These are phyloP conservation scores for Chlorospingus semifuscus DNA, from an alignment of 2,797 vertebrate species.

Conservation along the genomic window DNA sequence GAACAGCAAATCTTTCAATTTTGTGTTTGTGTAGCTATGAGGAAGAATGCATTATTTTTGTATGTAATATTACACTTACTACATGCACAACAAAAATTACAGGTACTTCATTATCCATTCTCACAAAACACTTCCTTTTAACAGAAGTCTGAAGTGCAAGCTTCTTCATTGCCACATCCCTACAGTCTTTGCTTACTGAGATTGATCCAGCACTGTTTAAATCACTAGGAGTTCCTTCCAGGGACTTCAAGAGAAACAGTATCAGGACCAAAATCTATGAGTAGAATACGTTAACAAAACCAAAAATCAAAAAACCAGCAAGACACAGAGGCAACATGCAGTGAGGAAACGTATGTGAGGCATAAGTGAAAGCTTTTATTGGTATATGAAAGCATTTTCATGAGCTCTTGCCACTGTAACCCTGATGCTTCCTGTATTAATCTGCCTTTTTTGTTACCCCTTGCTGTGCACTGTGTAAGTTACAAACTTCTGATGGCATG, in stretches of 20 bases:
- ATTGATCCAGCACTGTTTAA: background rate
- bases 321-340: slow-evolving; percentile 39
- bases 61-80: background rate
- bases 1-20: background rate
- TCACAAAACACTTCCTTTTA: background rate
- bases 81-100: background rate
- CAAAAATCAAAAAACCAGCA: slow-evolving; percentile 64
- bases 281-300: background rate
- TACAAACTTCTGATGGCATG: background rate
- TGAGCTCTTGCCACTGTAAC: background rate
- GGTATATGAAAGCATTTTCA: slow-evolving; percentile 48
- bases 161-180: background rate
- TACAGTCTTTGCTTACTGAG: background rate
- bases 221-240: background rate
- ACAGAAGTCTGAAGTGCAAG: background rate
- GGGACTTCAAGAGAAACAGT: background rate
- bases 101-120: background rate
- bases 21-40: background rate
- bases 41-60: background rate
- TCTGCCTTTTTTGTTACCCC: background rate
- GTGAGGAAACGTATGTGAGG: slow-evolving; percentile 10
- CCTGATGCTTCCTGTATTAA: background rate
- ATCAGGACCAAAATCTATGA: background rate
- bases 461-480: slow-evolving; percentile 36
- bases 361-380: slow-evolving; percentile 26